Conservation (phyloP, 2,888 invertebrate species). For the Hydroisotoma schaefferi region DNA sequence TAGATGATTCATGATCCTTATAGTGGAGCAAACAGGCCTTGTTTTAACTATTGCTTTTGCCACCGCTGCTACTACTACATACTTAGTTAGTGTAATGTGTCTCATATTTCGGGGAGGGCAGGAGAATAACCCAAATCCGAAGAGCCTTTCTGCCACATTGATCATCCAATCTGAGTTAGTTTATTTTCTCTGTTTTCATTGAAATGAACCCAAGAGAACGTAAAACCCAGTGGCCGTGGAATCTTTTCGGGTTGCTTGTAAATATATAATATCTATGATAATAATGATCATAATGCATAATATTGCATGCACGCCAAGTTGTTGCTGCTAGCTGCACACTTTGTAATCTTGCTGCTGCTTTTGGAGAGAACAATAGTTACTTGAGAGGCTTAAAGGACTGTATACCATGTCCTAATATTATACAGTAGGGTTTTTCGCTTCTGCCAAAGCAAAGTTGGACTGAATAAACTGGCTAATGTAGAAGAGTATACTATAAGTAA, state of each 20-base stretch:
- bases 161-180: slow-evolving; percentile 18
- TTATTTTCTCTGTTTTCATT: slow-evolving; percentile 2
- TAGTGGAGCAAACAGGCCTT: slow-evolving; percentile 7
- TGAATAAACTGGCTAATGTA: no score
- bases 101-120: slow-evolving; percentile 10
- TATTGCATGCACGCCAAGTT: background rate
- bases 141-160: slow-evolving; percentile 28
- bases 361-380: no score
- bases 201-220: background rate
- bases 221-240: background rate
- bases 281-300: slow-evolving; percentile 11
- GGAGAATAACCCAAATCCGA: slow-evolving; percentile 20
- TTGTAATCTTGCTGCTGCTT: background rate
- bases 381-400: no score
- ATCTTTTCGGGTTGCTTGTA: background rate
- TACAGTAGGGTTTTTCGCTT: no score
- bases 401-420: no score
- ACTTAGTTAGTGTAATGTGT: no score
- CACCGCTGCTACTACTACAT: no score
- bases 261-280: slow-evolving; percentile 17
- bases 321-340: background rate
- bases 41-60: slow-evolving; percentile 11
- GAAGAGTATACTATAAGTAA: no score
- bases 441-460: no score
- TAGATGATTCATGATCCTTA: slow-evolving; percentile 36